Evolutionary conservation across 2,888 invertebrate genomes (phyloP), one percentile per base, ranked within the genome.

Genomic region (Syritta pipiens): DNA sequence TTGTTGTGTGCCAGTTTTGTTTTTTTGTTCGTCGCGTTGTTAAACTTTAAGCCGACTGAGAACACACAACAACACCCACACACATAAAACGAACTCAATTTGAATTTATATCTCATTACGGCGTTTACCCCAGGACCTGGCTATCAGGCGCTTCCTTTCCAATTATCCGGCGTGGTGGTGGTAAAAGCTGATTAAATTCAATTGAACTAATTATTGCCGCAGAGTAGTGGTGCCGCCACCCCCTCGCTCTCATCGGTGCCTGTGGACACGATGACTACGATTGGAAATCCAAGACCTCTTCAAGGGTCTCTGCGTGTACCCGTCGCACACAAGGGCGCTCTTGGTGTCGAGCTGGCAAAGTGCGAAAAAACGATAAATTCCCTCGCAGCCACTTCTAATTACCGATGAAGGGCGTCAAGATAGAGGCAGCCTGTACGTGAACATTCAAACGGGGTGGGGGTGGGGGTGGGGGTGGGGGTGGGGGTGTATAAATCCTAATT

Each of bases 131-230:
- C 48, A 48, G 37, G 57, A 42, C 24, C 26, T 35, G 22, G 14
- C 22, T 37, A 24, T 44, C 53, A 53, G 10, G 53, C 28, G 10
- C 40, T 44, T 63, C 57, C 69, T 44, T 57, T 62, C 28, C 28
- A 9, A 7, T n/a, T 9, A n/a, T 3, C 10, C 3, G 32, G 37
- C 53, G 55, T 44, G 14, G 35, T 35, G 63, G 28, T 69, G 28
- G 26, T n/a, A 62, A 60, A 60, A 60, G 48, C 68, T 72, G 65
- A 77, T 69, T 77, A 72, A 77, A 77, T 77, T 71, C 59, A 77
- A 72, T 72, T 72, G 65, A 32, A 65, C 65, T 67, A 77, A 77
- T 77, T 59, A 60, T 72, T 67, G 59, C 60, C 65, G 48, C 59
- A 59, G 53, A 53, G 14, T 14, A 14, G n/a, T n/a, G 60, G 22